These are phyloP conservation scores for Glareola pratincola DNA, from an alignment of 2,113 vertebrate genomes.

Conservation along the genomic window DNA sequence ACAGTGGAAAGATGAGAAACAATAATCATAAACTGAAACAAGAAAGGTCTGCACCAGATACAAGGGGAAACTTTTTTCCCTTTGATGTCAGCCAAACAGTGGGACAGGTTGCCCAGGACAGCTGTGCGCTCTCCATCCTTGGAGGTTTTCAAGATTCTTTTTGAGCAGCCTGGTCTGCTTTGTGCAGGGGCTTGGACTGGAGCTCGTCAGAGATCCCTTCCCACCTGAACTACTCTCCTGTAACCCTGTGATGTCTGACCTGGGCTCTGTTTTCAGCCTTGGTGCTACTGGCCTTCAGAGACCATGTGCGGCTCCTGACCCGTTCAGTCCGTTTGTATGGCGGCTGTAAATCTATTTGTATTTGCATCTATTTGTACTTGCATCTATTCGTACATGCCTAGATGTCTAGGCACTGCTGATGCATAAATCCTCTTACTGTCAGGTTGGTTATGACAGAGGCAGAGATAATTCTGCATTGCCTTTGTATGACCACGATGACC, in stretches of 20 bases:
- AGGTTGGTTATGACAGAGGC: neutral
- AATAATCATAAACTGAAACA: neutral
- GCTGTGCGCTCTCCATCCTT: neutral
- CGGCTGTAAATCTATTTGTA: neutral
- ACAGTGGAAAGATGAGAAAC: neutral
- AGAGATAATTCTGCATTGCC: neutral
- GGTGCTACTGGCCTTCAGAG: neutral
- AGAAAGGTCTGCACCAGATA: neutral
- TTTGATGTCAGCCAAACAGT: neutral
- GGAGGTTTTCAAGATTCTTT: neutral
- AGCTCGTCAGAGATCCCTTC: neutral
- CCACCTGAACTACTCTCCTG: neutral
- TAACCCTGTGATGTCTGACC: neutral
- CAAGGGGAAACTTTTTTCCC: neutral
- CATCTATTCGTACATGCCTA: neutral
- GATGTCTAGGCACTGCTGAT: neutral
- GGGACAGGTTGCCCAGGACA: neutral
- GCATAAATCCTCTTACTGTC: neutral
- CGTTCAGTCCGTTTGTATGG: neutral
- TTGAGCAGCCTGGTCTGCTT: neutral
- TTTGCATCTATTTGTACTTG: neutral
- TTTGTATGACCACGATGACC: accelerated
- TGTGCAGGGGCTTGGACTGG: neutral
- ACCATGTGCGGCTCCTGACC: neutral
- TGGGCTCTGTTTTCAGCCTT: neutral